Conservation (phyloP, 2,113 vertebrate species). For the Tinamus guttatus region DNA sequence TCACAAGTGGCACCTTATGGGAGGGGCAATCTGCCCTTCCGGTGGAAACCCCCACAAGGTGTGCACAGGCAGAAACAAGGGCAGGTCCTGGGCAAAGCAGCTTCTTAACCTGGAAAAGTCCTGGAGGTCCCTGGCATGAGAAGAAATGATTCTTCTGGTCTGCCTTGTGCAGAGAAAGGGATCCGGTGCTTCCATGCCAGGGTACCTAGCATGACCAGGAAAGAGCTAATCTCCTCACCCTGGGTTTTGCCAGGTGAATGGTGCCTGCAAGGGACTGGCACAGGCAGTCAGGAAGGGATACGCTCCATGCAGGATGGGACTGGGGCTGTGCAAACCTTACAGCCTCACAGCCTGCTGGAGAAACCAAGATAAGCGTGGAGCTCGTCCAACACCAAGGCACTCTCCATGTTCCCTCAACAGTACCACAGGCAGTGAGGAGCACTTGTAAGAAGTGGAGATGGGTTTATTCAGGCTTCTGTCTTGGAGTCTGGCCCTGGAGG, state of each 20-base stretch:
- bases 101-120: background rate
- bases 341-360: background rate
- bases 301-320: background rate
- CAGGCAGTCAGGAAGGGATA: too few relatives aligned
- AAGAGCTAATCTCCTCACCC: background rate
- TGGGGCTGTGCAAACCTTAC: background rate
- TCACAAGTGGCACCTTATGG: background rate
- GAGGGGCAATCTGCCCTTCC: background rate
- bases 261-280: background rate
- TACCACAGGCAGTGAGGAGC: background rate
- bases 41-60: background rate
- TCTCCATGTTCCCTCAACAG: background rate
- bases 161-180: background rate
- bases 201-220: background rate
- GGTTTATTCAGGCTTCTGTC: background rate
- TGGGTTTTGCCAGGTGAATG: background rate
- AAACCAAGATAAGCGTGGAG: too few relatives aligned
- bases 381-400: background rate
- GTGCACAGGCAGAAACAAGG: rapidly evolving
- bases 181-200: rapidly evolving
- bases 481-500: background rate
- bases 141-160: background rate
- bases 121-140: background rate
- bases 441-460: background rate
- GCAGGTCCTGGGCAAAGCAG: background rate